Base-by-base conservation (phyloP, 2,888 invertebrate species). In the Scaptomyza parva region DNA sequence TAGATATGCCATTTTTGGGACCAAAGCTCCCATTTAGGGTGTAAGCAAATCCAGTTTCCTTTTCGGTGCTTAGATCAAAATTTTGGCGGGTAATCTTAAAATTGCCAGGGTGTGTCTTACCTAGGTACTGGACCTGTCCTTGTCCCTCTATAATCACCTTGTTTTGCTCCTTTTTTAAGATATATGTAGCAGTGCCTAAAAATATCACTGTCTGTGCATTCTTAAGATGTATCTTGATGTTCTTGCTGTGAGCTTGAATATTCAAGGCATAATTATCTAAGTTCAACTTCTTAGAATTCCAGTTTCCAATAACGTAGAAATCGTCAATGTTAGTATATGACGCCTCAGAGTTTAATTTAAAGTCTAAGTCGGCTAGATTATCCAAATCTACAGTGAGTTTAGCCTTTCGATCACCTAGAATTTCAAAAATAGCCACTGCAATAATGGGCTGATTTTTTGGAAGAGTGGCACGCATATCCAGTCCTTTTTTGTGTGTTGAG, bases 61-160 rank as follows among this genome's bases (percentile, higher is more conserved):
- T 94, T 83, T 96, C 91, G 0, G 70, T 50, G 2, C 51, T 93
- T 51, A 94, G 93, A 4, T 94, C 94, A 50, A 95, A 93, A 17
- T 93, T 88, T 65, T 95, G 94, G 44, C 94, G 93, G 60, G 94
- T 94, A 83, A 95, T 94, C 79, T 96, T 96, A 92, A 96, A 96
- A 89, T 94, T 95, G 0, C 95, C 94, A 12, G 94, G 94, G 74
- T 94, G 94, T 63, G 94, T 93, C 54, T 95, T 93, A 1, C 95
- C 95, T 55, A 94, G 93, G n/a, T 95, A 92, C 80, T 94, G 95
- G 14, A 96, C 92, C 39, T 93, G 94, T 1, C 96, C 96, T 7
- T 94, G 94, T 0, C 96, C 96, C 89, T 96, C 96, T 7, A 96
- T 92, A 55, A 95, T 94, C 52, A 93, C 93, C 89, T 96, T 96